Evolutionary conservation across 64 coral and sea anemone genomes (phyloP), one percentile per base, ranked within the genome.

Genomic region (Actinia tenebrosa): DNA sequence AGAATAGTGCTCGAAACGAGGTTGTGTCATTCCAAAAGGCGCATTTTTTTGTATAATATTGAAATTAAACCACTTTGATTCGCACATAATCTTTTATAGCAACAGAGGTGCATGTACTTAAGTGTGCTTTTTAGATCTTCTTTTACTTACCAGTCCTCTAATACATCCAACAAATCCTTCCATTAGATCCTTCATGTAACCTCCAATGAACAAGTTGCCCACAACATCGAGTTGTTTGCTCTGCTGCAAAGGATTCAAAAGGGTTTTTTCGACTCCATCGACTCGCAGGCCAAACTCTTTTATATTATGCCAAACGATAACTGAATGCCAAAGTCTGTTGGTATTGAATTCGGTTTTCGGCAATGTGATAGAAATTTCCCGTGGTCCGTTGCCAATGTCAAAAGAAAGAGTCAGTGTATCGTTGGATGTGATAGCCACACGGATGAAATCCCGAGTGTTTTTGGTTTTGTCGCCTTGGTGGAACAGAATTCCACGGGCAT

Each of bases 151-250:
- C 91, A 96, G 45, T 79, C 94, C 91, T 54, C 89, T 89, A 30
- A 96, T 96, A 64, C 94, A 96, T 6, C 94, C 94, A 55, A 96
- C 91, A 88, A 96, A 96, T 64, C 94, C 94, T 87, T 90, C 53
- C 25, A 92, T 19, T 27, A 85, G 44, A 43, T 93, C 94, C 13
- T 63, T 86, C n/a, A 86, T 89, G 44, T 90, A 88, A 18, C 77
- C 58, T 25, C 85, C 90, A 83, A 91, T 80, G 64, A 19, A 56
- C 3, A 91, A 78, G 22, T 87, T 50, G 42, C 37, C 46, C 2
- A 82, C 60, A 53, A 91, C 4, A 69, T 91, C 62, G 18, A 91
- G 72, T 7, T 91, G 58, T 83, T 86, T 91, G 59, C 86, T 72
- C 3, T 22, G 11, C 60, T 87, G 64, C 47, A 91, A 60, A 1